These are phyloP conservation scores for Misgurnus anguillicaudatus DNA, from an alignment of 2,113 vertebrate species.

Conservation along the genomic window DNA sequence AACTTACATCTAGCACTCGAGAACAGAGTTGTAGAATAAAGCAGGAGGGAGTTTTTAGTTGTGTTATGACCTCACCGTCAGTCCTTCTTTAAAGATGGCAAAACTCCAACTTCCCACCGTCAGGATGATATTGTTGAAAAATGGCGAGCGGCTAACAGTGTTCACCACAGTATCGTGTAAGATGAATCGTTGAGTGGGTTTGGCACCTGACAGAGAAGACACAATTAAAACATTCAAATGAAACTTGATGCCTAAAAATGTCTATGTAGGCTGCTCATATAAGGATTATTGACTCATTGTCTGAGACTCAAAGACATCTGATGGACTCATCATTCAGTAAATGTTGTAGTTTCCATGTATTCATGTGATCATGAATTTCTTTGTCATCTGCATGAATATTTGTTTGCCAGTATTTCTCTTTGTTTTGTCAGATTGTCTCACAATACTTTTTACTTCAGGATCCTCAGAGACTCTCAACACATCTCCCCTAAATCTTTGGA, in stretches of 20 bases:
- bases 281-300: no score
- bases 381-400: no score
- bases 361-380: no score
- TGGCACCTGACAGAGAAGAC: slow-evolving; percentile 63
- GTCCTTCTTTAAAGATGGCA: slow-evolving; percentile 90
- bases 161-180: slow-evolving; percentile 78
- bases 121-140: slow-evolving; percentile 87
- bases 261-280: no score
- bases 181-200: slow-evolving; percentile 60
- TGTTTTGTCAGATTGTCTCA: no score
- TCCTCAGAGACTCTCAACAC: no score
- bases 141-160: slow-evolving; percentile 85
- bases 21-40: background rate
- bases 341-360: no score
- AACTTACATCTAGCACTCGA: background rate
- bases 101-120: slow-evolving; percentile 82
- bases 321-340: no score
- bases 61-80: slow-evolving; percentile 73
- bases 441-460: no score
- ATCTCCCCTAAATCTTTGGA: background rate
- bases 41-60: background rate
- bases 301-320: no score
- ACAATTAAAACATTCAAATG: background rate
- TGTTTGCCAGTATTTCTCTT: no score
- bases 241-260: no score